Percentiles rank a stretch among this genome's conserved stretches.
Conservation (phyloP, 2,797 vertebrate genomes). For the Aldrovandia affinis region DNA sequence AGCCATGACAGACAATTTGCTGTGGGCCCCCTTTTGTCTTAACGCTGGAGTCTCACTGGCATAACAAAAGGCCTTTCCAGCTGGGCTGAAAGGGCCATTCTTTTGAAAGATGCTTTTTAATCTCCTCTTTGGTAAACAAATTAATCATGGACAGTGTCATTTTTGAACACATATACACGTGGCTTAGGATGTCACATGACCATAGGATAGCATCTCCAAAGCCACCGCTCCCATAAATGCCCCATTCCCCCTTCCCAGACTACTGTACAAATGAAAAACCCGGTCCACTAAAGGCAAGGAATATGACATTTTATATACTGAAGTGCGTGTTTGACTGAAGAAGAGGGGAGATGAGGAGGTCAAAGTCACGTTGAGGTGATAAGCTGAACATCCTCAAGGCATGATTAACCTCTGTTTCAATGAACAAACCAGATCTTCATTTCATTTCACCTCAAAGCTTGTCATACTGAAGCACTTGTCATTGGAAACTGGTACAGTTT, state of each 20-base stretch:
- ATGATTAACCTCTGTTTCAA: background rate
- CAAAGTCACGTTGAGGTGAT: background rate
- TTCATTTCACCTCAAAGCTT: background rate
- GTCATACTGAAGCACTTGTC: background rate
- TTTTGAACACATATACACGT: background rate
- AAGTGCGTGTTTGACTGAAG: background rate
- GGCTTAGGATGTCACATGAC: background rate
- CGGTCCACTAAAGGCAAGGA: background rate
- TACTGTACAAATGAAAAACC: background rate
- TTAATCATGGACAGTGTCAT: background rate
- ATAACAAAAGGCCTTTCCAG: background rate
- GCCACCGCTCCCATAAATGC: background rate
- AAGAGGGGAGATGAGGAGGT: background rate
- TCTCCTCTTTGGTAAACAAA: background rate
- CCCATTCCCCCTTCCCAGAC: background rate
- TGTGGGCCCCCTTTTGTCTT: constrained; percentile 2
- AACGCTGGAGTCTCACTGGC: background rate
- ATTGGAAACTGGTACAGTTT: background rate
- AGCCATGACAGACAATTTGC: constrained; percentile 23
- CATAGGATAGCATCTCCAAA: background rate
- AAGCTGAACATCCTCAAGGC: background rate
- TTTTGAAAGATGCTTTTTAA: background rate
- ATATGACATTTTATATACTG: background rate
- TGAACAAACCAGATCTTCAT: background rate
- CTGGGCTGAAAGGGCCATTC: background rate